A percentile compares a stretch with the other conserved stretches of the same genome.
Evolutionary conservation across 2,888 invertebrate species (phyloP).

Genomic region (Temnothorax unifasciatus): DNA sequence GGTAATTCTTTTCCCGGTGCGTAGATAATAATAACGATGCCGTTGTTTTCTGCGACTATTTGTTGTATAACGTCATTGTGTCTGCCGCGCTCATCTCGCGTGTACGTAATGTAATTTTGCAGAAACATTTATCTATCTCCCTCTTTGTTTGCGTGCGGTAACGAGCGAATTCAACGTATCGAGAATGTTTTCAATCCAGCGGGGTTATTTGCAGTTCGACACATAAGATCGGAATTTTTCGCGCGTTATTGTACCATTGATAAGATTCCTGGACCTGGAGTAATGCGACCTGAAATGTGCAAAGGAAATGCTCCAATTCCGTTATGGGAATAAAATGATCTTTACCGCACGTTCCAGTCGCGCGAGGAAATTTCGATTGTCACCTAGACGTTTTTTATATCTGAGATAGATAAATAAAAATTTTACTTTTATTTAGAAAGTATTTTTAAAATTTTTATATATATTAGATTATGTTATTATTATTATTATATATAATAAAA

Average conservation of each 20-base stretch:
- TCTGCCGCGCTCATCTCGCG: neutral
- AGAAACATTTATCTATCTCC: slow-evolving; percentile 16
- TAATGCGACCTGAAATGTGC: neutral
- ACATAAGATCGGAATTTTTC: slow-evolving; percentile 23
- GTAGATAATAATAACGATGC: neutral
- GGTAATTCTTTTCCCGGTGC: neutral
- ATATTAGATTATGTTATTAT: too few relatives aligned
- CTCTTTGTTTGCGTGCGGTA: slow-evolving; percentile 7
- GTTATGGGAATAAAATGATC: neutral
- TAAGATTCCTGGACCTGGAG: neutral
- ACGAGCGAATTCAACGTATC: slow-evolving; percentile 17
- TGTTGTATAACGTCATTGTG: slow-evolving; percentile 26
- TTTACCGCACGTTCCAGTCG: neutral
- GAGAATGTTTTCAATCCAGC: slow-evolving; percentile 3
- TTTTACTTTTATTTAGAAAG: neutral
- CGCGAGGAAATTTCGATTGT: neutral
- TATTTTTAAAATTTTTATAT: neutral
- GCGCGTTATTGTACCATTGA: slow-evolving; percentile 13
- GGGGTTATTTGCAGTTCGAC: neutral
- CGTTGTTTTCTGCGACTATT: neutral
- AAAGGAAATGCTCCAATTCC: neutral
- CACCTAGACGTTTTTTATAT: neutral
- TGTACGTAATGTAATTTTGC: slow-evolving; percentile 10
- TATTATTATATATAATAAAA: too few relatives aligned
- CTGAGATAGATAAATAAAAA: neutral